Conservation (phyloP, 1,140 invertebrate species). For the Gryon sp. region DNA sequence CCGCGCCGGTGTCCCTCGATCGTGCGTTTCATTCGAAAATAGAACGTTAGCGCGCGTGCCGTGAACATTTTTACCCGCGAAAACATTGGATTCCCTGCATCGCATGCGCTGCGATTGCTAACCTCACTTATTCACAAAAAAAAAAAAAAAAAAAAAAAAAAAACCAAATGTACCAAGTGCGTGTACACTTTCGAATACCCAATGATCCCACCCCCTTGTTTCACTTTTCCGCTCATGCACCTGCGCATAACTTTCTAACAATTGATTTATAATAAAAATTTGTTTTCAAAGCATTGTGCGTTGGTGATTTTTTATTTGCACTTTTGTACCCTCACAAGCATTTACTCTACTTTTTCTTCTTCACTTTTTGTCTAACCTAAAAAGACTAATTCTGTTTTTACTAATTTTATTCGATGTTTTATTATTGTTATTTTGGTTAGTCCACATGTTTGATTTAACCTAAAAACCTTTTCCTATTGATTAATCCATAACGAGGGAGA, state of each 20-base stretch:
- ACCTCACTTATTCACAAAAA: slow-evolving; percentile 52
- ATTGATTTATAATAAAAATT: slow-evolving; percentile 40
- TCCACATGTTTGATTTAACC: slow-evolving; percentile 3
- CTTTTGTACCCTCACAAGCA: slow-evolving; percentile 13
- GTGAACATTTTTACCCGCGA: slow-evolving; percentile 73
- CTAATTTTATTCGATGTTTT: too few species aligned
- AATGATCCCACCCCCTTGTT: not conserved
- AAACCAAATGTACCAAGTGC: slow-evolving; percentile 32
- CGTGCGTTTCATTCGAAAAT: slow-evolving; percentile 76
- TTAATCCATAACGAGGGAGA: too few species aligned
- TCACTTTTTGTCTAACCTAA: slow-evolving; percentile 21
- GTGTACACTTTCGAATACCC: too few species aligned
- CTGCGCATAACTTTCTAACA: slow-evolving; percentile 29
- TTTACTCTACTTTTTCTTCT: slow-evolving; percentile 11
- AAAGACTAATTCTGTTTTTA: slow-evolving; percentile 14
- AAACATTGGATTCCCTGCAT: slow-evolving; percentile 69
- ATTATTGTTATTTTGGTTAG: slow-evolving; percentile 1
- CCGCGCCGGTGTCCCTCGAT: slow-evolving; percentile 67
- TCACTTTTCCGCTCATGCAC: not conserved
- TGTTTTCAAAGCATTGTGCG: slow-evolving; percentile 41
- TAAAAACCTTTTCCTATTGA: slow-evolving; percentile 11
- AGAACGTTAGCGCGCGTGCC: slow-evolving; percentile 73
- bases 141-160: too few species aligned
- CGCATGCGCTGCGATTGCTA: slow-evolving; percentile 59
- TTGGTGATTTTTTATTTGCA: slow-evolving; percentile 46